Evolutionary conservation across 1,140 invertebrate genomes (phyloP), one percentile per base, ranked within the genome.

Genomic region (Zelostemma sp.): DNA sequence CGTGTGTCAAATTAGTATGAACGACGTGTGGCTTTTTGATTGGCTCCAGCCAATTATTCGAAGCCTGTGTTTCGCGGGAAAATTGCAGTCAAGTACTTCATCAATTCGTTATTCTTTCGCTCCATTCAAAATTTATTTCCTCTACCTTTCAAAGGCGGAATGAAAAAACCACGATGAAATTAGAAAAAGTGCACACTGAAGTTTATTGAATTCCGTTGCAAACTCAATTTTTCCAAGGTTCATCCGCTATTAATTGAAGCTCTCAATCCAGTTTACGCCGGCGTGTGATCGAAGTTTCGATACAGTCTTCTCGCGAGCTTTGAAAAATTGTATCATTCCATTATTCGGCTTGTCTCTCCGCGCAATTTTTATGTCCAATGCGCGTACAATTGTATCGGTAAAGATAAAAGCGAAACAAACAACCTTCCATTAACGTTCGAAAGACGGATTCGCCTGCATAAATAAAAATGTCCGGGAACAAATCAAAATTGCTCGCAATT

Each of bases 1-100:
- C 48, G 59, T 16, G 38, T 46, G 43, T 12, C 50, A 35, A 63
- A 47, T 60, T 58, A 69, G 55, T 69, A 55, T 64, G 45, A 57
- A 64, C 56, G 53, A 53, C 48, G 15, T 51, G 60, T 60, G 56
- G 55, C 50, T 55, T 64, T 40, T 50, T 60, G 63, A 63, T 48
- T 63, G 31, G 38, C 53, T 55, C 41, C 41, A 0, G 47, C 50
- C 59, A 60, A 59, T 69, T 50, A 25, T 25, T 25, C 21, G 8
- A 25, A 25, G 3, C 21, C 3, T 4, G 8, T 8, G 21, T 8
- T 3, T 25, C 21, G 8, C 3, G 3, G 21, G 21, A 25, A 25
- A 25, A 25, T 25, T 8, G 21, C 8, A 8, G 8, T 25, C 21
- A 25, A 25, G 21, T 4, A 8, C 15, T 45, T 45, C 15, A 6